Evolutionary conservation across 2,113 vertebrate genomes (phyloP), one percentile per base, ranked within the genome.

Genomic region (Elachura formosa): DNA sequence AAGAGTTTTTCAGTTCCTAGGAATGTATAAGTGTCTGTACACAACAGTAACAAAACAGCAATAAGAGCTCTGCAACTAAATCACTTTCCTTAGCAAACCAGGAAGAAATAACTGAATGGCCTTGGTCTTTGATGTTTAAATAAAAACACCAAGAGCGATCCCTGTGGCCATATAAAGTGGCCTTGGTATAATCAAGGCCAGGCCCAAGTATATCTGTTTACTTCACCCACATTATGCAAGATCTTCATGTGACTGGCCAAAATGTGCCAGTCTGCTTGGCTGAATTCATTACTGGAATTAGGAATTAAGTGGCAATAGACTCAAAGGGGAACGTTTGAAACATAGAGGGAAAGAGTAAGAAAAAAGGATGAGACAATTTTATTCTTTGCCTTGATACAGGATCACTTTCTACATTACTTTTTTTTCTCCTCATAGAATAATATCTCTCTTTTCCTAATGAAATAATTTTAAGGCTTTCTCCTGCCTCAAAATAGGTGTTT

Each of bases 281-380:
- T 95, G 93, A 96, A 92, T 87, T 95, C 43, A 90, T 96, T 93
- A 87, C 71, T 58, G 45, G 83, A 94, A 96, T 94, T 77, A 91
- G 45, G 83, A 94, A 96, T 94, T 77, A 91, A 81, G 33, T 28
- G 22, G 31, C n/a, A 48, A 84, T 11, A 76, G 36, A 66, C 21
- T 68, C 43, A 31, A 96, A 90, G 63, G 58, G 52, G 21, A 90
- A 83, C 52, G 95, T 94, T 84, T 87, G 59, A 95, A 89, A 84
- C 17, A 69, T 45, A 29, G 3, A 85, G 28, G 15, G 22, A 78
- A 95, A 95, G 18, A 9, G 13, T 31, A 76, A 46, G 16, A 55
- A 90, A 81, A 87, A 14, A 15, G 31, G 2, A 81, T 14, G 49
- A 81, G 23, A 43, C 3, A 0, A 15, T 33, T 67, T 82, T 38